Conservation (phyloP, 2,888 invertebrate genomes). For the Hirtodrosophila confusa region DNA sequence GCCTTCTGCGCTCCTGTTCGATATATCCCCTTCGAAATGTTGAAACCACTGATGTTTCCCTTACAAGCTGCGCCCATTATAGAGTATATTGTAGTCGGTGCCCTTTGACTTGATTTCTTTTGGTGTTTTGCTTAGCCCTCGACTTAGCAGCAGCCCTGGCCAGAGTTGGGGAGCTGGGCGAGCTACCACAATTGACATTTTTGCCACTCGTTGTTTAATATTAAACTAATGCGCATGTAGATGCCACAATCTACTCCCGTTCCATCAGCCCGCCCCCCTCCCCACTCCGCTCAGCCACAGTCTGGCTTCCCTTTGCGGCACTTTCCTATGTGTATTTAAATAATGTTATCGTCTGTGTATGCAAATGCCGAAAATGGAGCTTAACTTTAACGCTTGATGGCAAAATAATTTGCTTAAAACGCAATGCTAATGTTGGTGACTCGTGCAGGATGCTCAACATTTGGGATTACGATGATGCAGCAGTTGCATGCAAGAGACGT, state of each 20-base stretch:
- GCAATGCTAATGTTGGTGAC: constrained; percentile 32
- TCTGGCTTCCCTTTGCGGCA: neutral
- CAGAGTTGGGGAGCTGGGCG: neutral
- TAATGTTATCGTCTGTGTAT: constrained; percentile 53
- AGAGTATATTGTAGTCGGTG: too few relatives aligned
- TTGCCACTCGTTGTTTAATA: constrained; percentile 66
- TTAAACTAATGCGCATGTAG: constrained; percentile 63
- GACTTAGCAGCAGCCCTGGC: constrained; percentile 16
- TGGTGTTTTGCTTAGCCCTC: constrained; percentile 40
- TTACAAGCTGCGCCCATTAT: too few relatives aligned
- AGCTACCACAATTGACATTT: constrained; percentile 55
- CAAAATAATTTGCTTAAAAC: constrained; percentile 63
- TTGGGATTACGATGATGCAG: constrained; percentile 12
- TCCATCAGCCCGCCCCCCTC: neutral
- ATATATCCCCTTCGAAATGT: too few relatives aligned
- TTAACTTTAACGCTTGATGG: constrained; percentile 65
- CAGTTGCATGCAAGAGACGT: neutral
- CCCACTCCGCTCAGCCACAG: neutral
- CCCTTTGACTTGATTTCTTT: constrained; percentile 11
- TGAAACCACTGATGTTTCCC: too few relatives aligned
- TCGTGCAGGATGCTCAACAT: constrained; percentile 5
- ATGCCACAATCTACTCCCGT: constrained; percentile 42
- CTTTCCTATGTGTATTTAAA: constrained; percentile 51
- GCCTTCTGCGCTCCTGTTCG: too few relatives aligned
- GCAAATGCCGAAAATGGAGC: constrained; percentile 55